Conservation (phyloP, 2,113 vertebrate species). For the Etheostoma cragini region DNA sequence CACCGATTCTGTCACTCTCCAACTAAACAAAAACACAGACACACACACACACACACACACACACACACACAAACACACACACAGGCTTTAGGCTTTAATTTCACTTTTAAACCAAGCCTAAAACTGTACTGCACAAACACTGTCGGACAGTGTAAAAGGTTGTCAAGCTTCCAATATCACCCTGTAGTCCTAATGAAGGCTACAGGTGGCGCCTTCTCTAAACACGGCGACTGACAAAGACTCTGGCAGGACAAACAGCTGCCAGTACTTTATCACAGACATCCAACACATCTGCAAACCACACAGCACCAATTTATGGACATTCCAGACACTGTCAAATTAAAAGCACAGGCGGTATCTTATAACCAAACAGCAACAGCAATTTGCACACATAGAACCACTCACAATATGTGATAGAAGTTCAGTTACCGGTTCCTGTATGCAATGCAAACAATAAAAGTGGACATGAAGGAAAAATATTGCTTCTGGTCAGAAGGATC, state of each 20-base stretch:
- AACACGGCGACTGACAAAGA: slow-evolving; percentile 12
- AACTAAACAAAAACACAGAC: slow-evolving; percentile 11
- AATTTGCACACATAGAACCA: slow-evolving; percentile 5
- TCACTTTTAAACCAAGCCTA: background rate
- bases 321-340: slow-evolving; percentile 20
- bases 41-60: background rate
- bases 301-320: background rate
- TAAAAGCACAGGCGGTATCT: background rate
- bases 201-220: slow-evolving; percentile 2
- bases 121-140: slow-evolving; percentile 1
- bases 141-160: background rate
- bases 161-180: background rate
- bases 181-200: background rate
- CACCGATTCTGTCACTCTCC: slow-evolving; percentile 26
- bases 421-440: background rate
- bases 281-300: slow-evolving; percentile 36
- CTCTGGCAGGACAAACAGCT: background rate
- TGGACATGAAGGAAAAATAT: background rate
- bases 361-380: background rate
- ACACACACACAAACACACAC: no score
- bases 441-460: background rate
- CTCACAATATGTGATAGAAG: background rate
- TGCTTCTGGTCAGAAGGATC: background rate
- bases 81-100: no score
- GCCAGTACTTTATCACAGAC: background rate